Evolutionary conservation across 2,888 invertebrate genomes (phyloP), one percentile per base, ranked within the genome.

Genomic region (Diaphora mendica): DNA sequence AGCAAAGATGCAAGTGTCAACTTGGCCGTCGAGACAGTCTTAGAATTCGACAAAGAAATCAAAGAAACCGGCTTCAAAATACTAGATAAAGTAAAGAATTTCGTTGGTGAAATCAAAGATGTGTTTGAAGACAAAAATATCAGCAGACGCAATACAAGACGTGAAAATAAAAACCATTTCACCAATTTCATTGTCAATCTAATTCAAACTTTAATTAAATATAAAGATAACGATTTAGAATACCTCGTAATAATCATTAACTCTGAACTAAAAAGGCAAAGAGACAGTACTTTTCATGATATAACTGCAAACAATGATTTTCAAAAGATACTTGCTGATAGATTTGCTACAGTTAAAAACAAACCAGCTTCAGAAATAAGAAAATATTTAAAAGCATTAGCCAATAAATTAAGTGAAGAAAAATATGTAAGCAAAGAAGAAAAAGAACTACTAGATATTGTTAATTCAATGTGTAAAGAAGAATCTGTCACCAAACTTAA

Each of bases 11-110:
- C 86, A 77, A 88, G 87, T 30, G 86, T 93, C 0, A 92, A 92
- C 26, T 23, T 93, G 23, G 90, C 88, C 0, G 64, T 93, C 0
- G 91, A 93, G 77, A 93, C 93, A 1, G 87, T 92, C 0, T 70
- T 93, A 0, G 88, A 91, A 67, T 92, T 93, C 33, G 83, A 90
- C 48, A 79, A 87, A 0, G 84, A 86, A 17, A 83, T 88, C 20
- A 82, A 64, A 35, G 33, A 84, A 0, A 77, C 79, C 0, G 91
- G 92, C 44, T 0, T 91, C 0, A 79, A 82, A 1, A 79, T 92
- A 5, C 81, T 93, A 8, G 82, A 88, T 17, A 86, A 86, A 5
- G 81, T 92, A 0, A 86, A 73, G 23, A 69, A 73, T 0, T 84
- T 90, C 64, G 74, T 92, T 4, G 76, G 78, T 1, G 88, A 87